Percentiles rank a stretch among this genome's conserved stretches.
phyloP scores from a whole-genome alignment of 2,797 vertebrate genomes.

The Novumbra hubbsi region DNA sequence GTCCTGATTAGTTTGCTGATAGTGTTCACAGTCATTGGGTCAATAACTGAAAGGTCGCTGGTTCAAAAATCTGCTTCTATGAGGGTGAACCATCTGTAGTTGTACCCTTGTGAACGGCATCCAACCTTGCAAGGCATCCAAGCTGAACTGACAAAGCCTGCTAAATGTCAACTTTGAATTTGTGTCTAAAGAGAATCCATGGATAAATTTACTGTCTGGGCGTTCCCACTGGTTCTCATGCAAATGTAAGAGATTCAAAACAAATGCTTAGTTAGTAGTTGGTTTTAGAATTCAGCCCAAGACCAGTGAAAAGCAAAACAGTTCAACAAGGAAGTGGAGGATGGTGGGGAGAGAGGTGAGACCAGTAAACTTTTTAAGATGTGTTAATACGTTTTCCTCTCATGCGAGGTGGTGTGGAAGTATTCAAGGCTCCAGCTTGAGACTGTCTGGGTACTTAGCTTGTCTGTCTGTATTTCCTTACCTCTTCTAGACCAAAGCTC shows the following conservation, averaged over 20 bases:
- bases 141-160: too few species aligned
- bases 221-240: conserved; percentile 52
- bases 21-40: too few species aligned
- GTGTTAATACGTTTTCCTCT: conserved; percentile 61
- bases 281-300: conserved; percentile 56
- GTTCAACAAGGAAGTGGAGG: conserved; percentile 37
- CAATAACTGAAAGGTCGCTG: too few species aligned
- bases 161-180: not conserved
- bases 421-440: conserved; percentile 39
- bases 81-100: too few species aligned
- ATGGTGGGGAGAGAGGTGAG: conserved; percentile 29
- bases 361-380: conserved; percentile 58
- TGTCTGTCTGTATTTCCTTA: conserved; percentile 20
- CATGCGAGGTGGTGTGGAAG: conserved; percentile 30
- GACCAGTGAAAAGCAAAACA: conserved; percentile 49
- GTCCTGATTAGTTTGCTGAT: not conserved
- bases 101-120: too few species aligned
- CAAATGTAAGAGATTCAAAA: conserved; percentile 64
- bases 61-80: too few species aligned
- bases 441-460: conserved; percentile 18
- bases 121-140: too few species aligned
- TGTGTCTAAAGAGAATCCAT: conserved; percentile 23
- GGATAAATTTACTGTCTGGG: conserved; percentile 58
- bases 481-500: too few species aligned
- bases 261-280: conserved; percentile 70